Conservation (phyloP, 2,797 vertebrate species). For the Pseudochaenichthys georgianus region DNA sequence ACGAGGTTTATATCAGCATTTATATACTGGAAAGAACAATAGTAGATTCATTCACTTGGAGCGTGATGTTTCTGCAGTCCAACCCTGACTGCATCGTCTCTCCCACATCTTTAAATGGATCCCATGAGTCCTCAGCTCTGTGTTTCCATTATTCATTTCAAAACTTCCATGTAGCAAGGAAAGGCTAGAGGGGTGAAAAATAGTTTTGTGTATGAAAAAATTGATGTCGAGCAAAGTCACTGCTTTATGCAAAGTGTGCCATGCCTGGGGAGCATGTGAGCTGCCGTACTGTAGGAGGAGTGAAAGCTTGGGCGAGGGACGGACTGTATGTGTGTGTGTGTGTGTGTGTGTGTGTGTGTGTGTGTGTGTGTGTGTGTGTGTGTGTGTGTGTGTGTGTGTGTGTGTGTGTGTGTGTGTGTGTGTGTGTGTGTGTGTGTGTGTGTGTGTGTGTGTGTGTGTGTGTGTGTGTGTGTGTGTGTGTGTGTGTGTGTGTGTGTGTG, state of each 20-base stretch:
- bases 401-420: too few species aligned
- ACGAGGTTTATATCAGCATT: conserved; percentile 32
- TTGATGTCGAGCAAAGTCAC: conserved; percentile 83
- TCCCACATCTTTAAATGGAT: conserved; percentile 83
- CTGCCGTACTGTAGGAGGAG: conserved; percentile 75
- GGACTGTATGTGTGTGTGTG: conserved; percentile 53
- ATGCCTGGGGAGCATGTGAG: conserved; percentile 82
- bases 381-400: conserved; percentile 26
- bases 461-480: too few species aligned
- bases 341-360: conserved; percentile 22
- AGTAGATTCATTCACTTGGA: conserved; percentile 70
- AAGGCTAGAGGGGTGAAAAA: conserved; percentile 84
- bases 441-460: too few species aligned
- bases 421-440: conserved; percentile 49
- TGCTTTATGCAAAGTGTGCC: conserved; percentile 83
- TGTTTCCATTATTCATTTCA: conserved; percentile 88
- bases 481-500: conserved; percentile 46
- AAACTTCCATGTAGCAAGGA: conserved; percentile 82
- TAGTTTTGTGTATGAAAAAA: conserved; percentile 82
- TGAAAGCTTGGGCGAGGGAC: conserved; percentile 53
- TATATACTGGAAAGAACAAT: conserved; percentile 62
- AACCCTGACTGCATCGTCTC: conserved; percentile 77
- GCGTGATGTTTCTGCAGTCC: conserved; percentile 68
- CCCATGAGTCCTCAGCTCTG: conserved; percentile 81
- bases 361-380: conserved; percentile 23